Evolutionary conservation across 2,888 invertebrate genomes (phyloP).

Genomic region (Polymixis lichenea): DNA sequence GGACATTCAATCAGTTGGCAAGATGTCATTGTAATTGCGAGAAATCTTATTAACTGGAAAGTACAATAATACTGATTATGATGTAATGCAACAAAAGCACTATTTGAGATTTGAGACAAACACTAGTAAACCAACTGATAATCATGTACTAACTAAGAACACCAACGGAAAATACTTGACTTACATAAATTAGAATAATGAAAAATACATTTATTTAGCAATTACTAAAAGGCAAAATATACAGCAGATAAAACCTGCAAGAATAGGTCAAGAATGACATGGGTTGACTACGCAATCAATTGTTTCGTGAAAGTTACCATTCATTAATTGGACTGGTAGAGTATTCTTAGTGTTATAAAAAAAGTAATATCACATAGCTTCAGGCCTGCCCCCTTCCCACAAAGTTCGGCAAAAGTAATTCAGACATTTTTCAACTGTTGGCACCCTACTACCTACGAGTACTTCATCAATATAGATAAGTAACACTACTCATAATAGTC

Average conservation of each 20-base stretch:
- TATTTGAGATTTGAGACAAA: not conserved
- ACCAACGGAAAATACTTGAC: not conserved
- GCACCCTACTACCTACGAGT: no score
- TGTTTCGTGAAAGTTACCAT: not conserved
- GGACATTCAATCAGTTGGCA: slow-evolving; percentile 18
- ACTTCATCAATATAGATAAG: not conserved
- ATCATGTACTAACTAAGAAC: not conserved
- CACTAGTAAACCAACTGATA: not conserved
- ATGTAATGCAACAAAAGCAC: no score
- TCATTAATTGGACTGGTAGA: not conserved
- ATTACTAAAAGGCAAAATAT: no score
- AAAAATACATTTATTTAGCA: no score
- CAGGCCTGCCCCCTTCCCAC: no score
- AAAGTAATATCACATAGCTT: no score
- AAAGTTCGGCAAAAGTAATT: no score
- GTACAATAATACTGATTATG: not conserved
- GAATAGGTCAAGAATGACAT: not conserved
- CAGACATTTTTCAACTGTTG: not conserved
- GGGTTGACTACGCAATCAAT: not conserved
- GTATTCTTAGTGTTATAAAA: not conserved
- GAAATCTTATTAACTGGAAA: not conserved
- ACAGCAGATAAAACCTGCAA: not conserved
- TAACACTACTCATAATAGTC: not conserved
- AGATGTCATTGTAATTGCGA: not conserved
- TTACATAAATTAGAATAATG: no score